These are phyloP conservation scores for Tretioscincus oriximinensis DNA, from an alignment of 2,113 vertebrate species.

Conservation along the genomic window DNA sequence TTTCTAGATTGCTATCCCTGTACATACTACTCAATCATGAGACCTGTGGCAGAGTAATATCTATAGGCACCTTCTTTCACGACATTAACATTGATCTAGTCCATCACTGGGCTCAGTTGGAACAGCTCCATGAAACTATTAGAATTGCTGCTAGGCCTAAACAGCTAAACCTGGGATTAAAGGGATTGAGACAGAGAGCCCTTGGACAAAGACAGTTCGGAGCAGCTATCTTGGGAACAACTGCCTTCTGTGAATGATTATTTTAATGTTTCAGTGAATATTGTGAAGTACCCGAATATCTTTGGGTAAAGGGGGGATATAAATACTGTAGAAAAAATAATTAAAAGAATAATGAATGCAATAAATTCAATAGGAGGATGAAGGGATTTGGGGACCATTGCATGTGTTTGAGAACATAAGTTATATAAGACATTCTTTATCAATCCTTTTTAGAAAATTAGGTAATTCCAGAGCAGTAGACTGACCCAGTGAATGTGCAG, in stretches of 20 bases:
- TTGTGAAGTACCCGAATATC: no score
- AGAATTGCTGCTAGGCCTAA: no score
- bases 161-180: no score
- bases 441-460: not conserved
- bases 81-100: not conserved
- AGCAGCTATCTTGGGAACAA: no score
- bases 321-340: not conserved
- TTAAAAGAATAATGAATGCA: accelerated
- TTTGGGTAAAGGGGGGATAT: no score
- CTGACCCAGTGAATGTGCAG: no score
- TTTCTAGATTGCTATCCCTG: slow-evolving; percentile 21
- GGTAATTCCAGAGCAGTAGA: not conserved
- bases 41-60: not conserved
- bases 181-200: no score
- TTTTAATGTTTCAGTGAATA: no score
- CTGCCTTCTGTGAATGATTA: no score
- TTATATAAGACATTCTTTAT: not conserved
- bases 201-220: no score
- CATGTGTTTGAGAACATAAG: not conserved
- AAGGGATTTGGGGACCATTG: not conserved
- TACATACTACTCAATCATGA: slow-evolving; percentile 15
- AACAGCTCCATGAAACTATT: no score
- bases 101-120: not conserved
- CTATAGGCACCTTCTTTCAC: not conserved
- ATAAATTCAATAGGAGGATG: accelerated